Conservation (phyloP, 2,888 invertebrate species). For the Drosophila robusta region DNA sequence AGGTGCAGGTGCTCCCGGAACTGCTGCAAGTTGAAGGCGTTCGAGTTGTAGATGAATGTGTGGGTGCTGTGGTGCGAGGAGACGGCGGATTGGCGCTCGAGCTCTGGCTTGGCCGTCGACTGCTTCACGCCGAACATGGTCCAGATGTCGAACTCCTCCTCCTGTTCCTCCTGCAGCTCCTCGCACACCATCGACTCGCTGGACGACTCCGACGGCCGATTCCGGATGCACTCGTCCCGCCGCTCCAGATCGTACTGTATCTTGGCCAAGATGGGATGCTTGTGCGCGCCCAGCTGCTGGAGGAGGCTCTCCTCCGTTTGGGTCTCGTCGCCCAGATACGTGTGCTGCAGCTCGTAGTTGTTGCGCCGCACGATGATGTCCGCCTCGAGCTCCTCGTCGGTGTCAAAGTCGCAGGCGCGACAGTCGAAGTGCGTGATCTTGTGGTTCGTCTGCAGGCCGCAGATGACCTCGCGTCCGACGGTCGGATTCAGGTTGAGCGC, state of each 20-base stretch:
- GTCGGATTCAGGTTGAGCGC: constrained; percentile 48
- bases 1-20: constrained; percentile 61
- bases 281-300: constrained; percentile 50
- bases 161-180: constrained; percentile 26
- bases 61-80: neutral
- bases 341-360: constrained; percentile 42
- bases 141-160: constrained; percentile 62
- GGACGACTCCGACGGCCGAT: constrained; percentile 12
- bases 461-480: constrained; percentile 49
- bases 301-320: constrained; percentile 63
- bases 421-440: constrained; percentile 66
- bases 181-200: constrained; percentile 4
- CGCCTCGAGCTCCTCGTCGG: constrained; percentile 71
- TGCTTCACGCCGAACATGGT: constrained; percentile 19
- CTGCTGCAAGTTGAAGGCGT: constrained; percentile 59
- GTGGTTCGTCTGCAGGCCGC: constrained; percentile 59
- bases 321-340: constrained; percentile 57
- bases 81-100: neutral
- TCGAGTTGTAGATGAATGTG: constrained; percentile 60
- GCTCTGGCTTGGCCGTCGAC: accelerated
- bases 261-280: constrained; percentile 53
- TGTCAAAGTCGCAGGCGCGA: constrained; percentile 67
- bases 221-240: constrained; percentile 33
- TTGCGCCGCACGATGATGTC: constrained; percentile 77
- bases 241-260: constrained; percentile 8